These are phyloP conservation scores for Watsonalla binaria DNA, from an alignment of 2,888 invertebrate genomes.

Conservation along the genomic window DNA sequence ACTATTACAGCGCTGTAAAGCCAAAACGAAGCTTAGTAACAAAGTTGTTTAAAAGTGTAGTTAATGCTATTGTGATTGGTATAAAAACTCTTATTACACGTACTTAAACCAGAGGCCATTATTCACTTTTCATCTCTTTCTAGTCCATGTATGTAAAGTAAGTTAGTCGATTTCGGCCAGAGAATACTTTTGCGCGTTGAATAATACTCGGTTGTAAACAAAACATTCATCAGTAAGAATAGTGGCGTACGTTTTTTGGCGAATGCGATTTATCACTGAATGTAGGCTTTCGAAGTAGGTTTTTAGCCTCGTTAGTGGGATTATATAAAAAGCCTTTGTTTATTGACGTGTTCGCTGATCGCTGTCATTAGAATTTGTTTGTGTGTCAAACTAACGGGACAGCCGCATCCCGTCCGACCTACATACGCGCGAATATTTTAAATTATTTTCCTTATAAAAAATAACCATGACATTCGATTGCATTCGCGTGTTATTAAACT, in stretches of 20 bases:
- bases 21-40: too few species aligned
- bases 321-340: constrained; percentile 1
- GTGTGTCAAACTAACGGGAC: constrained; percentile 16
- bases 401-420: constrained; percentile 21
- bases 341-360: background rate
- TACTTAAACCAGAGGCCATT: too few species aligned
- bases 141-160: too few species aligned
- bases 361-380: constrained; percentile 22
- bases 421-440: constrained; percentile 9
- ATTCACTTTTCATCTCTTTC: too few species aligned
- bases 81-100: too few species aligned
- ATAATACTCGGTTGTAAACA: background rate
- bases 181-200: too few species aligned
- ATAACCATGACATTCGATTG: background rate
- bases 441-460: background rate
- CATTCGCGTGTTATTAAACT: background rate
- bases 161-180: too few species aligned
- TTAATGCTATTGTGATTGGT: too few species aligned
- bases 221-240: background rate
- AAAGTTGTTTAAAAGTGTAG: too few species aligned
- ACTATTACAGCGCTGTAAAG: too few species aligned
- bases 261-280: background rate
- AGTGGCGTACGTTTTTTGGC: background rate
- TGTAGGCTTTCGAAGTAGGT: background rate
- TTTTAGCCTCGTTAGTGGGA: background rate